Conservation (phyloP, 2,888 invertebrate species). For the Anthrax anthrax region DNA sequence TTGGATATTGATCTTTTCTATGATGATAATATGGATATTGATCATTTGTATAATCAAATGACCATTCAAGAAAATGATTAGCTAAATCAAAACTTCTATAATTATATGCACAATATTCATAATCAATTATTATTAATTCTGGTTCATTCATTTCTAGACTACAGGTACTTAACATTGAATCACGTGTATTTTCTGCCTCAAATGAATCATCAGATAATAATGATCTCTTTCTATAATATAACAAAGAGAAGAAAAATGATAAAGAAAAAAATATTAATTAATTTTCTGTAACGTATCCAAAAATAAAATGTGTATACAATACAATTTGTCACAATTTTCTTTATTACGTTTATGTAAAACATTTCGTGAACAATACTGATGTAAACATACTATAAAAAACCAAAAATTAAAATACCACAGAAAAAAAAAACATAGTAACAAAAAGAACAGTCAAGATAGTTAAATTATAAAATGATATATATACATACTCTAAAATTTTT, state of each 20-base stretch:
- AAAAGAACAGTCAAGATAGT: no score
- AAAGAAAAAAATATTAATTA: neutral
- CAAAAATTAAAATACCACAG: no score
- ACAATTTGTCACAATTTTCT: no score
- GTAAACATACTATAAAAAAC: no score
- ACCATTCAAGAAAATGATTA: constrained; percentile 90
- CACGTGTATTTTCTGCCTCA: constrained; percentile 22
- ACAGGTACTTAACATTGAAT: constrained; percentile 23
- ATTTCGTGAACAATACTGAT: no score
- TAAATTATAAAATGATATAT: no score
- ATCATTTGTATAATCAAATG: constrained; percentile 70
- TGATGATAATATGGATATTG: constrained; percentile 65
- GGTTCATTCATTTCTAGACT: constrained; percentile 29
- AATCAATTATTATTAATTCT: constrained; percentile 70
- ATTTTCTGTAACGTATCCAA: no score
- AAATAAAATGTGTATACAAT: no score
- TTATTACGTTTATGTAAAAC: no score
- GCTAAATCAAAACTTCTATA: constrained; percentile 86
- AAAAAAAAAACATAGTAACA: no score
- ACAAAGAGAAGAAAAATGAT: neutral
- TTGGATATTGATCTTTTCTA: constrained; percentile 54
- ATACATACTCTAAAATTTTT: no score
- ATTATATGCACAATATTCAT: constrained; percentile 92
- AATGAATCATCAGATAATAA: constrained; percentile 9
- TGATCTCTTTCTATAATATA: constrained; percentile 15